Conservation (phyloP, 2,113 vertebrate species). For the Elachura formosa region DNA sequence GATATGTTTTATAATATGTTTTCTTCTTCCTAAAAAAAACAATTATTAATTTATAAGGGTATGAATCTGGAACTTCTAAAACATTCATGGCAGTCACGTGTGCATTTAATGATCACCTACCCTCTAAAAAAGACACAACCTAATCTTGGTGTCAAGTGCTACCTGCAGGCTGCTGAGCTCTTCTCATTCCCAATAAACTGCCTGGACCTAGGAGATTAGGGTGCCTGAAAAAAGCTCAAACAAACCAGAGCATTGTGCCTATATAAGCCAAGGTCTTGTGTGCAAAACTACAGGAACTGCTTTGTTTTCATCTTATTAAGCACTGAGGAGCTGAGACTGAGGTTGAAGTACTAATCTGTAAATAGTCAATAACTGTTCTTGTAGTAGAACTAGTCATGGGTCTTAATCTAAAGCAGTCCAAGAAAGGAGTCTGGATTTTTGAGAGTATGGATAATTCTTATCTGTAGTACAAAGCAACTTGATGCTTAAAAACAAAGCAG, state of each 20-base stretch:
- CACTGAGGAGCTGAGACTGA: neutral
- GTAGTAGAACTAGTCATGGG: neutral
- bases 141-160: neutral
- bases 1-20: neutral
- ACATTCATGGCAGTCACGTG: neutral
- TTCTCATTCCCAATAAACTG: neutral
- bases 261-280: neutral
- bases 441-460: neutral
- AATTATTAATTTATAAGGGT: neutral
- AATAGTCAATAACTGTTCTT: neutral
- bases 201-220: neutral
- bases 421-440: neutral
- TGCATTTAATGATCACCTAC: neutral
- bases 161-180: neutral
- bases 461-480: neutral
- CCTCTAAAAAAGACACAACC: neutral
- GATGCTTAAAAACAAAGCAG: neutral
- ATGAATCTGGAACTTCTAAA: neutral
- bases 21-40: neutral
- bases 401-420: neutral
- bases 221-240: neutral
- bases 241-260: neutral
- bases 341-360: neutral
- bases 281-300: neutral
- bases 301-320: neutral